A percentile compares a stretch with the other conserved stretches of the same genome.
phyloP scores from a whole-genome alignment of 1,140 invertebrate genomes.

The Procambarus clarkii region DNA sequence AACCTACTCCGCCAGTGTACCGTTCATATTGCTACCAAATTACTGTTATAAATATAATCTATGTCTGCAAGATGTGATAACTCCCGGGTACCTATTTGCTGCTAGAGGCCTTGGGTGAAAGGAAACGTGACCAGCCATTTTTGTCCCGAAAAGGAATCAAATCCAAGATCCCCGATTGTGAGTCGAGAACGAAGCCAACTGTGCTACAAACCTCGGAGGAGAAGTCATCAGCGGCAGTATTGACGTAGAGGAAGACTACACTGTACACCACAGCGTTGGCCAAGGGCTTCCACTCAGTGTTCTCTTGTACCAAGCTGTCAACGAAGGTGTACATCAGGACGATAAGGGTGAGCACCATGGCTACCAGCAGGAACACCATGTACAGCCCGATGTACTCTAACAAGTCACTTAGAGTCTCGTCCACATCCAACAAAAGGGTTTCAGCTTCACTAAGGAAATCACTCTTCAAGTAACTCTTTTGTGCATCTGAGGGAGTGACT shows the following conservation, averaged over 20 bases:
- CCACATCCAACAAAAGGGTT: neutral
- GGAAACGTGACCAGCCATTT: too few species aligned
- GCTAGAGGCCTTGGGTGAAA: too few species aligned
- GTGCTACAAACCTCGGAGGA: neutral
- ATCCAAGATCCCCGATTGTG: too few species aligned
- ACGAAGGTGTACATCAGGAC: slow-evolving; percentile 14
- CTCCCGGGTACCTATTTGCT: too few species aligned
- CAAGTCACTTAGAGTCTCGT: neutral
- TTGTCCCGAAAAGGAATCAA: too few species aligned
- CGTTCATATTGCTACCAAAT: too few species aligned
- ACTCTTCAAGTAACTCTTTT: neutral
- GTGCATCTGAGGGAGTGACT: neutral
- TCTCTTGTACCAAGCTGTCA: neutral
- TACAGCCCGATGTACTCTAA: slow-evolving; percentile 9
- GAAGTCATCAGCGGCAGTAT: slow-evolving; percentile 5
- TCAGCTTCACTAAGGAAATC: neutral
- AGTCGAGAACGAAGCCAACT: too few species aligned
- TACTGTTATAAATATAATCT: too few species aligned
- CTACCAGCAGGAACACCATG: neutral
- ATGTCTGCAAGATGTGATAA: too few species aligned
- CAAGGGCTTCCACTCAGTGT: neutral
- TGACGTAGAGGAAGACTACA: neutral
- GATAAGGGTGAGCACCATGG: neutral
- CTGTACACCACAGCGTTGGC: neutral
- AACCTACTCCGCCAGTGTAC: too few species aligned